phyloP scores from a whole-genome alignment of 2,113 vertebrate genomes.

The Marcusenius ussheri region DNA sequence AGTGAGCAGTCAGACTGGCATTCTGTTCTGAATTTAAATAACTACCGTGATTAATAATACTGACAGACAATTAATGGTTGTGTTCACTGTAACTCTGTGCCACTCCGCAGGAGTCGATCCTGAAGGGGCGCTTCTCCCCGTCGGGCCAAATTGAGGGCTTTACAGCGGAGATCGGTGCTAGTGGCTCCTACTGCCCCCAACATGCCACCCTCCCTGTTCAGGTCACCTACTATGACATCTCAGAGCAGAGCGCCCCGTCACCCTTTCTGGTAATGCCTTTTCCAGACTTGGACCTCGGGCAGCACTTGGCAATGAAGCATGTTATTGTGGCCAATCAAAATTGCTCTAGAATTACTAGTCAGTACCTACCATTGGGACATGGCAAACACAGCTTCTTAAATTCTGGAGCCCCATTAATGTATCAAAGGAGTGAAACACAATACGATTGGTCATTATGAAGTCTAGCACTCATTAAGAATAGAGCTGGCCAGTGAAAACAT shows the following conservation, averaged over 20 bases:
- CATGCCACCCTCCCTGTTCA: constrained; percentile 89
- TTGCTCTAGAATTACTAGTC: background rate
- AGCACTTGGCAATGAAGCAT: background rate
- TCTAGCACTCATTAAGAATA: background rate
- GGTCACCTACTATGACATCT: constrained; percentile 94
- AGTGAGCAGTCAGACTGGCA: background rate
- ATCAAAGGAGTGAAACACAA: background rate
- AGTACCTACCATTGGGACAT: background rate
- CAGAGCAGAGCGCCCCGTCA: constrained; percentile 84
- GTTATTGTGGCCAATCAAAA: background rate
- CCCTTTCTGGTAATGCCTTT: constrained; percentile 79
- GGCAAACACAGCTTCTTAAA: background rate
- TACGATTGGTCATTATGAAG: background rate
- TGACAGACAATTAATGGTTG: background rate
- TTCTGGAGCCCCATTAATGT: background rate
- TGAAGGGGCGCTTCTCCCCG: constrained; percentile 86
- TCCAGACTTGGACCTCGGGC: background rate
- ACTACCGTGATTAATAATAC: background rate
- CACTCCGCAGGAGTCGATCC: constrained; percentile 78
- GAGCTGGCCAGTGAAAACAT: background rate
- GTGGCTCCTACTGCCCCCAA: constrained; percentile 92
- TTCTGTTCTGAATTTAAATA: background rate
- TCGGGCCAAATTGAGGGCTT: constrained; percentile 89
- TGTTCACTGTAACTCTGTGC: background rate
- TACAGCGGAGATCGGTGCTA: constrained; percentile 90